Evolutionary conservation across 2,113 vertebrate genomes (phyloP).

Genomic region (Oriolus oriolus): DNA sequence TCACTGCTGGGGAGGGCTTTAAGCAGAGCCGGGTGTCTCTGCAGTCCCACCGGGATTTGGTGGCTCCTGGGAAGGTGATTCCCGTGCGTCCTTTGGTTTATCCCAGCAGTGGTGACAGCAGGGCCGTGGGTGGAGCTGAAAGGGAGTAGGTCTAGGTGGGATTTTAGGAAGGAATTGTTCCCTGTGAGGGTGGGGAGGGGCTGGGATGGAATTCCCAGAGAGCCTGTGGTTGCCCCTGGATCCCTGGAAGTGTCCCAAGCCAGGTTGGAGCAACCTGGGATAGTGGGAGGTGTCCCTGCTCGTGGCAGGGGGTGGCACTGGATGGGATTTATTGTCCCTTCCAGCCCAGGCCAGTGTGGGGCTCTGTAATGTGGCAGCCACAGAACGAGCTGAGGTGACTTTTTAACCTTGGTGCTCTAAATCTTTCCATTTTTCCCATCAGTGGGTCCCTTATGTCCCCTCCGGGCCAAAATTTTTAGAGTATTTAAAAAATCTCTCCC

Average conservation of each 20-base stretch:
- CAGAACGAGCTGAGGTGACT: background rate
- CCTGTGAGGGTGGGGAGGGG: background rate
- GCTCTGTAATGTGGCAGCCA: background rate
- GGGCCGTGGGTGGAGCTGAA: background rate
- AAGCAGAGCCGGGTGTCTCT: background rate
- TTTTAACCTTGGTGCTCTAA: background rate
- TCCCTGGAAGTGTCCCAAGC: background rate
- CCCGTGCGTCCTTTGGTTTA: background rate
- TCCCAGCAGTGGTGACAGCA: background rate
- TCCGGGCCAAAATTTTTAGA: background rate
- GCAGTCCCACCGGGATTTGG: accelerated
- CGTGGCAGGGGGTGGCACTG: background rate
- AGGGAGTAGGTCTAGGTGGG: background rate
- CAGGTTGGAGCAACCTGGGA: background rate
- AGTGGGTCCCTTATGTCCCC: accelerated
- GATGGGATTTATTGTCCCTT: too few relatives aligned
- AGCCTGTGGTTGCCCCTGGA: background rate
- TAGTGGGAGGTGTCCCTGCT: background rate
- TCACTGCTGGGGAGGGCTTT: background rate
- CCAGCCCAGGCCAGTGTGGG: background rate
- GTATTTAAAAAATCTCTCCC: background rate
- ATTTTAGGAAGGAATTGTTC: background rate
- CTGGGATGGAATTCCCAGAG: background rate
- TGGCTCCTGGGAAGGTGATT: background rate
- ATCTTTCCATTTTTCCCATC: background rate